Evolutionary conservation across 2,113 vertebrate species (phyloP).

Genomic region (Saccopteryx leptura): DNA sequence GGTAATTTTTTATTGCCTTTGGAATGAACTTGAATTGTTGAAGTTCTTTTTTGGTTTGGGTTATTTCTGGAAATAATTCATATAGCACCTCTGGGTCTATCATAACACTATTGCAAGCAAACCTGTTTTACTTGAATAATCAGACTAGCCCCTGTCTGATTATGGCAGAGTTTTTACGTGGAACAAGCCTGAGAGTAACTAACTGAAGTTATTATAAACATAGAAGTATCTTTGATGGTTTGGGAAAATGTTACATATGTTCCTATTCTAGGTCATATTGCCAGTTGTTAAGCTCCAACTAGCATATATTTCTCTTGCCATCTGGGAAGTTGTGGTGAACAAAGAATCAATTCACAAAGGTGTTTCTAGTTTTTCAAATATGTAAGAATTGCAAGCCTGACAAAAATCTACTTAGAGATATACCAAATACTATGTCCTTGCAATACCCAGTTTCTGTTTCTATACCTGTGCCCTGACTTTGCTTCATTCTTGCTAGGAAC

Average conservation of each 20-base stretch:
- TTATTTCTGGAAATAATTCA: slow-evolving; percentile 67
- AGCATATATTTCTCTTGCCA: background rate
- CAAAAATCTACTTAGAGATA: background rate
- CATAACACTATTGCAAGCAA: slow-evolving; percentile 13
- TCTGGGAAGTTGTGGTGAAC: slow-evolving; percentile 18
- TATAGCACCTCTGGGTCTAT: slow-evolving; percentile 41
- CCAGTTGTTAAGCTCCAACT: slow-evolving; percentile 15
- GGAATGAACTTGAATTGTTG: slow-evolving; percentile 46
- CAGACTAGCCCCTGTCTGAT: background rate
- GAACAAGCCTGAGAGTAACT: background rate
- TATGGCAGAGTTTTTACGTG: slow-evolving; percentile 45
- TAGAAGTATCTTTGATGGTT: slow-evolving; percentile 42
- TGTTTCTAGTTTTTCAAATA: slow-evolving; percentile 52
- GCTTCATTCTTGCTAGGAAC: slow-evolving; percentile 38
- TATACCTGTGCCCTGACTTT: background rate
- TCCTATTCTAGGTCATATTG: background rate
- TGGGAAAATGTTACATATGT: slow-evolving; percentile 31
- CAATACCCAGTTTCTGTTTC: background rate
- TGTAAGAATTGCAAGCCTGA: background rate
- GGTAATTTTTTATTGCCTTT: slow-evolving; percentile 87
- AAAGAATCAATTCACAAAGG: slow-evolving; percentile 29
- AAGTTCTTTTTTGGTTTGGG: slow-evolving; percentile 52
- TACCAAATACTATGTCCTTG: slow-evolving; percentile 23
- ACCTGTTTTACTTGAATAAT: slow-evolving; percentile 46
- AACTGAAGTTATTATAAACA: slow-evolving; percentile 49